A percentile compares a stretch with the other conserved stretches of the same genome.
Evolutionary conservation across 2,113 vertebrate species (phyloP).

Genomic region (Heliornis fulica): DNA sequence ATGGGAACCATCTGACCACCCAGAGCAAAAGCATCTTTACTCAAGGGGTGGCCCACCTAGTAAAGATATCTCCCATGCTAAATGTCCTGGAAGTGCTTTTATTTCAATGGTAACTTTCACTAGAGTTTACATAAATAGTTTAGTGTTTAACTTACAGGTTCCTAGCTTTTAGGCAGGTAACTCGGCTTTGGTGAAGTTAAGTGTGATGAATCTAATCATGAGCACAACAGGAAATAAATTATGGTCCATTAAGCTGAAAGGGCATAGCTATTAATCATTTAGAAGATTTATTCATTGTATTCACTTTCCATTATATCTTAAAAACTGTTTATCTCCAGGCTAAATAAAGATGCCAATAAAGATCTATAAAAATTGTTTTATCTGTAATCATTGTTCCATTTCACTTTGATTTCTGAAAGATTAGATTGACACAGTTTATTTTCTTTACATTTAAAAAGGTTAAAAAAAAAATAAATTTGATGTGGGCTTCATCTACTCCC

Average conservation of each 20-base stretch:
- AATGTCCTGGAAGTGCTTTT: neutral
- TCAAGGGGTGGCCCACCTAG: neutral
- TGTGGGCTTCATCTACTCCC: neutral
- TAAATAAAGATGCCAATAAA: neutral
- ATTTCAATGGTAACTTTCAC: neutral
- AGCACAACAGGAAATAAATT: neutral
- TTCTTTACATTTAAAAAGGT: neutral
- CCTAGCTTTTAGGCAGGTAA: neutral
- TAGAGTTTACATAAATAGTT: neutral
- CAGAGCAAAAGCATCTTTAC: neutral
- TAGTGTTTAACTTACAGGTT: neutral
- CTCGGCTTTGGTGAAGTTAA: neutral
- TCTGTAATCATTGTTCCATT: neutral
- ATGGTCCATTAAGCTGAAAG: neutral
- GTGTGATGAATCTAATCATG: neutral
- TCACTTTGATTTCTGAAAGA: neutral
- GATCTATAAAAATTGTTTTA: neutral
- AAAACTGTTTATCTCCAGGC: neutral
- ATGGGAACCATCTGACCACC: neutral
- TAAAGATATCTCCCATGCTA: neutral
- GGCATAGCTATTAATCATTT: neutral
- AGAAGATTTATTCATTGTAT: neutral
- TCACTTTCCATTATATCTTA: neutral
- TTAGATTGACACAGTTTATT: neutral
- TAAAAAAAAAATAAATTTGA: neutral